phyloP scores from a whole-genome alignment of 2,113 vertebrate genomes.

The Empidonax traillii region DNA sequence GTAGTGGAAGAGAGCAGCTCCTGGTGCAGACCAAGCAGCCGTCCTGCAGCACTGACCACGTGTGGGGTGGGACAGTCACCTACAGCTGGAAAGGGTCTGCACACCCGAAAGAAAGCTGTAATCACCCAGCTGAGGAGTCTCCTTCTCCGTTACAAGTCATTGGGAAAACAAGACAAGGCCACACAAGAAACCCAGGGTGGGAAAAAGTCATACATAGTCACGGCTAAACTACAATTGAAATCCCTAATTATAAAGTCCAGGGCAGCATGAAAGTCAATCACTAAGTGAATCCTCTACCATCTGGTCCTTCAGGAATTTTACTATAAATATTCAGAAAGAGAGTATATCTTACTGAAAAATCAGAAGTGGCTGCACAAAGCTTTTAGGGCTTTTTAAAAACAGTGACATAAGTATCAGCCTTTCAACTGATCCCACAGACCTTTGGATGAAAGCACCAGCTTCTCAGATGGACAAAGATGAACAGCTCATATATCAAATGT shows the following conservation, averaged over 20 bases:
- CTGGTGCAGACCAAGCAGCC: neutral
- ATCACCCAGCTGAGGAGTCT: neutral
- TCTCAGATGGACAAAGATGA: neutral
- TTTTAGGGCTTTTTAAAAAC: neutral
- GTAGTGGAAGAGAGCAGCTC: neutral
- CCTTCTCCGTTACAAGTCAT: neutral
- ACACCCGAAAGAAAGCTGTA: neutral
- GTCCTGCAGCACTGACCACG: neutral
- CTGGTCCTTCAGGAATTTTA: neutral
- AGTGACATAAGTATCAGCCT: neutral
- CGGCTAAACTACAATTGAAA: neutral
- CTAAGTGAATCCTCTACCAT: neutral
- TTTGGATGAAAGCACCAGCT: neutral
- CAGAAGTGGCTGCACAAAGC: neutral
- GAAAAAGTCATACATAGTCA: neutral
- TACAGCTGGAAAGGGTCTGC: neutral
- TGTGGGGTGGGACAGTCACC: neutral
- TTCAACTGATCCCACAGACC: neutral
- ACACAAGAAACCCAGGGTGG: neutral
- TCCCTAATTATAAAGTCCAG: neutral
- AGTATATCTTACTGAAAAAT: neutral
- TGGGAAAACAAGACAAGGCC: neutral
- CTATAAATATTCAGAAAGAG: neutral
- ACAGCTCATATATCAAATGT: neutral
- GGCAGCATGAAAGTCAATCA: neutral